Percentiles rank a stretch among this genome's conserved stretches.
Evolutionary conservation across 2,113 vertebrate genomes (phyloP).

Genomic region (Poeciliopsis occidentalis): DNA sequence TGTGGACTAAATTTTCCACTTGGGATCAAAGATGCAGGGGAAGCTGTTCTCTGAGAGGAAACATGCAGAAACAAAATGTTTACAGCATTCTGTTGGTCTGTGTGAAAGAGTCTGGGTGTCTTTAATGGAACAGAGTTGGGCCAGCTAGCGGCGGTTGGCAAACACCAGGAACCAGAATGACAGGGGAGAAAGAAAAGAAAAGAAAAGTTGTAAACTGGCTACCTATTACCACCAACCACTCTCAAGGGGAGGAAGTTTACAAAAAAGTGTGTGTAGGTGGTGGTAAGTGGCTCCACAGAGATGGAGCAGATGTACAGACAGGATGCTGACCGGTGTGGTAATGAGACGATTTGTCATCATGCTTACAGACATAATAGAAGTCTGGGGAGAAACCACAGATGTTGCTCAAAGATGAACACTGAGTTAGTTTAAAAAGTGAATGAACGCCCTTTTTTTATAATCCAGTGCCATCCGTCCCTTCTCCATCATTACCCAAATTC

Average conservation of each 20-base stretch:
- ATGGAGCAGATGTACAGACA: conserved; percentile 15
- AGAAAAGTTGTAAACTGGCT: neutral
- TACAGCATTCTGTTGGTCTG: conserved; percentile 21
- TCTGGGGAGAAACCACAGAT: conserved; percentile 39
- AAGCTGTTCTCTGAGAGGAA: conserved; percentile 51
- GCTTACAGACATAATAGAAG: conserved; percentile 31
- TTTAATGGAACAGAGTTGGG: conserved; percentile 41
- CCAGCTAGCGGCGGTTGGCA: conserved; percentile 49
- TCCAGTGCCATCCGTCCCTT: neutral
- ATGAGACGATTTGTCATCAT: conserved; percentile 48
- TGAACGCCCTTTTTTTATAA: conserved; percentile 7
- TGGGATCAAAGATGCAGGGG: conserved; percentile 65
- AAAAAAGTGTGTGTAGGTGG: conserved; percentile 1
- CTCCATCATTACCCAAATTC: conserved; percentile 3
- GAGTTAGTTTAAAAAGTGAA: conserved; percentile 8
- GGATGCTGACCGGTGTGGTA: conserved; percentile 6
- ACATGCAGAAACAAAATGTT: conserved; percentile 49
- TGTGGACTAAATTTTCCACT: conserved; percentile 65
- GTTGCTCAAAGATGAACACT: neutral
- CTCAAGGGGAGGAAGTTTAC: conserved; percentile 28
- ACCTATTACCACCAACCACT: conserved; percentile 5
- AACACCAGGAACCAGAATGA: conserved; percentile 22
- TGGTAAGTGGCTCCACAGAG: conserved; percentile 11
- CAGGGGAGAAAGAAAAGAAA: conserved; percentile 10
- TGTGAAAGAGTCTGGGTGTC: conserved; percentile 25